phyloP scores from a whole-genome alignment of 2,888 invertebrate species.

The Oscheius sp. region DNA sequence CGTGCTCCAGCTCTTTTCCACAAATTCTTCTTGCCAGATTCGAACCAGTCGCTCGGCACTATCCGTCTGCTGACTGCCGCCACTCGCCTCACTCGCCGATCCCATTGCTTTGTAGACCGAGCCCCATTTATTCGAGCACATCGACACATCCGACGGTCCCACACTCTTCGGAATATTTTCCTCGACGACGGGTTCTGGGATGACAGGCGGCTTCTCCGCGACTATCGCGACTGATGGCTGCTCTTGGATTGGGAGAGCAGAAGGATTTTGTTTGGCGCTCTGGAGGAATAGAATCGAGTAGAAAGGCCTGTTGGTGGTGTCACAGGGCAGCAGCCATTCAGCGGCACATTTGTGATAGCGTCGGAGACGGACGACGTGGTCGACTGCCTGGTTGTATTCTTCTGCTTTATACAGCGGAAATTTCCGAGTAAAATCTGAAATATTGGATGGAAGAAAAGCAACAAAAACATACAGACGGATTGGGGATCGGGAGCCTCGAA shows the following conservation, averaged over 20 bases:
- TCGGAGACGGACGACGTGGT: neutral
- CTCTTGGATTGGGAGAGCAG: too few species aligned
- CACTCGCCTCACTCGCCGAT: neutral
- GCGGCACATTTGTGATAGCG: conserved; percentile 1
- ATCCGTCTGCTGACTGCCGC: neutral
- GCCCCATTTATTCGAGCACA: neutral
- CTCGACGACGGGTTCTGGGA: too few species aligned
- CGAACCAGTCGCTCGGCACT: conserved; percentile 2
- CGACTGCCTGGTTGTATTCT: neutral
- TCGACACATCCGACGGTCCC: neutral
- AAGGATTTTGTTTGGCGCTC: neutral
- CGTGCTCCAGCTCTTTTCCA: neutral
- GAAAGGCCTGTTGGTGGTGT: neutral
- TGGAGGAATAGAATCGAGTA: conserved; percentile 3
- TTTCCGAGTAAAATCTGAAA: neutral
- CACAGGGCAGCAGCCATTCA: neutral
- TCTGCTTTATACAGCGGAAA: neutral
- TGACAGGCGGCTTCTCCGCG: too few species aligned
- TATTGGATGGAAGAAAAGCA: too few species aligned
- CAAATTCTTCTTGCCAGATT: neutral
- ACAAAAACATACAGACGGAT: neutral
- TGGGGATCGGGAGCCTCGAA: conserved; percentile 8
- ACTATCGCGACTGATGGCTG: too few species aligned
- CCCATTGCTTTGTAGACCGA: conserved; percentile 9
- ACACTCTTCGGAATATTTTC: neutral